These are phyloP conservation scores for Tachina grossa DNA, from an alignment of 2,888 invertebrate species.

Conservation along the genomic window DNA sequence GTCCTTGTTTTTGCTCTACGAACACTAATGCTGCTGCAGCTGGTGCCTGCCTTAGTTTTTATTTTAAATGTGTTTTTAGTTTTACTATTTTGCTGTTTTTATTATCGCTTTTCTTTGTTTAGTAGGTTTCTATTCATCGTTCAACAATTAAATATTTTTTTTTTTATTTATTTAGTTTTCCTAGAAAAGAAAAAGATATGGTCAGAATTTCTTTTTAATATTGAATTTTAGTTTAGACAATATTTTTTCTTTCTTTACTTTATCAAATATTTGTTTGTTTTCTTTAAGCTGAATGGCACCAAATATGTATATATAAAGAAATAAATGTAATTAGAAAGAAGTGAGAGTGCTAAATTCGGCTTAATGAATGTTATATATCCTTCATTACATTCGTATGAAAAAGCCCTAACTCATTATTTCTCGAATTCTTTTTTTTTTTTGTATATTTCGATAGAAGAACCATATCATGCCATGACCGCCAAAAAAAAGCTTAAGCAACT, in stretches of 20 bases:
- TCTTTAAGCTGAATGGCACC: constrained; percentile 33
- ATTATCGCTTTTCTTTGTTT: constrained; percentile 55
- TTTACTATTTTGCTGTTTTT: constrained; percentile 60
- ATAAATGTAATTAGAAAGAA: constrained; percentile 28
- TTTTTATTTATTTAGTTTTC: constrained; percentile 69
- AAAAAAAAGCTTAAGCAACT: too few species aligned
- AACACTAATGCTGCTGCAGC: constrained; percentile 38
- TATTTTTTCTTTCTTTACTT: background rate
- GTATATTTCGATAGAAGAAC: too few species aligned
- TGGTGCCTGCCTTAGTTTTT: background rate
- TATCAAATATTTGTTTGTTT: constrained; percentile 28
- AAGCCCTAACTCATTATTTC: too few species aligned
- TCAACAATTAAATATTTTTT: constrained; percentile 78
- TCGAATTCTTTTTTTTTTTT: too few species aligned
- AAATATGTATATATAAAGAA: too few species aligned
- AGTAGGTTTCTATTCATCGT: constrained; percentile 75
- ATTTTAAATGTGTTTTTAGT: constrained; percentile 25
- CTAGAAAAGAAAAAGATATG: constrained; percentile 32
- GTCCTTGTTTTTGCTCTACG: constrained; percentile 59
- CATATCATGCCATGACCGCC: too few species aligned
- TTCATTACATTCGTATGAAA: too few species aligned
- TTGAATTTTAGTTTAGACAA: constrained; percentile 39
- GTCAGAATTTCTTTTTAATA: constrained; percentile 32
- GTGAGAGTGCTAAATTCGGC: background rate
- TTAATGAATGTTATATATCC: too few species aligned